These are phyloP conservation scores for Papilio dardanus DNA, from an alignment of 1,140 invertebrate genomes.

Conservation along the genomic window DNA sequence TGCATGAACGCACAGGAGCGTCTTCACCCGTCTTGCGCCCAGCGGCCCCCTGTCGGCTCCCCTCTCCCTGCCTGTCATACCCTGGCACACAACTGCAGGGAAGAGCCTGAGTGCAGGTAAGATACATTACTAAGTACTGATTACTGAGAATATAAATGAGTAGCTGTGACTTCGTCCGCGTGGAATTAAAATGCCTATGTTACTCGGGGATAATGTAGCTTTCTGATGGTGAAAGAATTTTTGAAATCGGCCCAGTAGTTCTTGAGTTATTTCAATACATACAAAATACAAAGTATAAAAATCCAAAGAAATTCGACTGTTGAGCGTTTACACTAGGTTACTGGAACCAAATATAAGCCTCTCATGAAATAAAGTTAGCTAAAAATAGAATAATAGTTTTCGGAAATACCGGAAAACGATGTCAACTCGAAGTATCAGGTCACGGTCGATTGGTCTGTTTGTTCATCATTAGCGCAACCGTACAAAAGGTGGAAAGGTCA, in stretches of 20 bases:
- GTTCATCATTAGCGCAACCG: conserved; percentile 33
- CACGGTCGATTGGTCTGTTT: conserved; percentile 32
- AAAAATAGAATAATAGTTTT: conserved; percentile 17
- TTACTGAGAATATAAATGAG: too few relatives aligned
- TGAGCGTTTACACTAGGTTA: neutral
- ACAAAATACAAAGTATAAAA: too few relatives aligned
- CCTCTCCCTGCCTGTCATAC: conserved; percentile 91
- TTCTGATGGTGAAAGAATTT: too few relatives aligned
- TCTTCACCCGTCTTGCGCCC: conserved; percentile 93
- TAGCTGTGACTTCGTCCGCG: too few relatives aligned
- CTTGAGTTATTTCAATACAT: too few relatives aligned
- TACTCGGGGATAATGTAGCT: too few relatives aligned
- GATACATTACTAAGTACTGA: too few relatives aligned
- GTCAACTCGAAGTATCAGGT: conserved; percentile 21
- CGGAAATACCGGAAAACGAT: conserved; percentile 2
- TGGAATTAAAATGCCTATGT: too few relatives aligned
- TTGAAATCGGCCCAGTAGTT: too few relatives aligned
- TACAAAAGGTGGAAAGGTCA: conserved; percentile 17
- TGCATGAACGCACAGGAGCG: conserved; percentile 94
- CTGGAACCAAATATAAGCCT: neutral
- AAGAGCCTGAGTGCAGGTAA: conserved; percentile 89
- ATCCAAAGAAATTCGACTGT: conserved; percentile 32
- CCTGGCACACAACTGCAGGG: conserved; percentile 90
- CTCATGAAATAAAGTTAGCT: neutral
- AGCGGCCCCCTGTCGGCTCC: conserved; percentile 87